Conservation (phyloP, 35 echinoderm and acorn worm genomes). For the Patiria miniata region DNA sequence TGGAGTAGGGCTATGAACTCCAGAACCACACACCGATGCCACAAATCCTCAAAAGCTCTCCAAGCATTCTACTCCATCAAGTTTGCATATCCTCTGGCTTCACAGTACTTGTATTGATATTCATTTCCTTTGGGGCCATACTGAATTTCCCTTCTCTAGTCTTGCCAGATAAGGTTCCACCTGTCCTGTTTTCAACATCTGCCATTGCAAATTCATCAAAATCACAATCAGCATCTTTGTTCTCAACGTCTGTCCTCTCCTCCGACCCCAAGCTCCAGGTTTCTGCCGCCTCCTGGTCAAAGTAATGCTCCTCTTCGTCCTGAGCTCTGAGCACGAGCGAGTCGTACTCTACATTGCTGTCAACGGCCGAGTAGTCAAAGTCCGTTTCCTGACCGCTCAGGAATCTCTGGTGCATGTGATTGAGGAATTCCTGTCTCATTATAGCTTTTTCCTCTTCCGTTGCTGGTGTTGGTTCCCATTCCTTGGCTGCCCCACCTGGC, state of each 20-base stretch:
- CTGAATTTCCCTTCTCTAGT: background rate
- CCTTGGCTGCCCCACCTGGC: background rate
- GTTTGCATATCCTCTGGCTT: no score
- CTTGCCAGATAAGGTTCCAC: background rate
- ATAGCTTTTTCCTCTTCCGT: conserved; percentile 76
- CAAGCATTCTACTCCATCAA: no score
- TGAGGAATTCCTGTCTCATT: conserved; percentile 77
- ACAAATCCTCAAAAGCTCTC: no score
- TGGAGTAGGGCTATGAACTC: no score
- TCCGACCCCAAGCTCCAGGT: background rate
- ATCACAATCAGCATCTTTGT: background rate
- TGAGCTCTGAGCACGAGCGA: conserved; percentile 69
- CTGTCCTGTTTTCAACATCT: background rate
- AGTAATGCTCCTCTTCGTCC: conserved; percentile 95
- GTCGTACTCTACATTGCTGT: conserved; percentile 87
- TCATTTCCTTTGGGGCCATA: no score
- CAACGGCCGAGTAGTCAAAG: conserved; percentile 88
- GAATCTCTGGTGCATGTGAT: conserved; percentile 80
- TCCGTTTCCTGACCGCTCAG: conserved; percentile 79
- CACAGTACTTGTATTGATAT: no score
- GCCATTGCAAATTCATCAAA: conserved; percentile 24
- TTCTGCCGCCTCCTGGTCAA: conserved; percentile 76
- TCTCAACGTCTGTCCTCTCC: background rate
- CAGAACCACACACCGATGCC: no score
- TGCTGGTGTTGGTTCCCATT: conserved; percentile 58